These are phyloP conservation scores for Cyaniris semiargus DNA, from an alignment of 2,888 invertebrate species.

Conservation along the genomic window DNA sequence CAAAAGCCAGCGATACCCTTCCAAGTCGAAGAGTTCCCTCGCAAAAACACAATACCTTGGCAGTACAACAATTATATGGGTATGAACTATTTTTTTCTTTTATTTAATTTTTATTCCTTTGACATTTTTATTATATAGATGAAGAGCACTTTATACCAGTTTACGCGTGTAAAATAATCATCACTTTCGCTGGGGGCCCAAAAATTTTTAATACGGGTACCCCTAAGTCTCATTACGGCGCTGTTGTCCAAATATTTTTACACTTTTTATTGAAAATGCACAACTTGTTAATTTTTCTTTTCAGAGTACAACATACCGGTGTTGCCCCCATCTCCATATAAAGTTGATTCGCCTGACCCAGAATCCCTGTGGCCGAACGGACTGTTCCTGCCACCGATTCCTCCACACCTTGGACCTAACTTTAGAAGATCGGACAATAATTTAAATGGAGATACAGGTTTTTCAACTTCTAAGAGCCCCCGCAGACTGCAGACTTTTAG, in stretches of 20 bases:
- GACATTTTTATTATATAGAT: too few relatives aligned
- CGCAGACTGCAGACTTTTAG: too few relatives aligned
- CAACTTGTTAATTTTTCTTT: not conserved
- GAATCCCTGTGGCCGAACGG: constrained; percentile 81
- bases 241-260: too few relatives aligned
- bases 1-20: constrained; percentile 66
- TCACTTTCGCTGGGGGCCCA: too few relatives aligned
- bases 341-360: constrained; percentile 74
- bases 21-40: constrained; percentile 56
- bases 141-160: too few relatives aligned
- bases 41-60: constrained; percentile 52
- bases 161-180: too few relatives aligned
- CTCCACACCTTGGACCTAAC: constrained; percentile 52
- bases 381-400: constrained; percentile 72
- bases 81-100: constrained; percentile 32
- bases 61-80: constrained; percentile 49
- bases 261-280: too few relatives aligned
- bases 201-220: too few relatives aligned
- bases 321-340: constrained; percentile 73
- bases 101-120: not conserved
- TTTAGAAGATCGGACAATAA: constrained; percentile 48
- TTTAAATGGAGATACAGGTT: constrained; percentile 1
- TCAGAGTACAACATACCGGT: constrained; percentile 54
- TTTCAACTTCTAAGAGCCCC: not conserved
- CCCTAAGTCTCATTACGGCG: too few relatives aligned